phyloP scores from a whole-genome alignment of 2,888 invertebrate genomes.

The Agrotis ipsilon region DNA sequence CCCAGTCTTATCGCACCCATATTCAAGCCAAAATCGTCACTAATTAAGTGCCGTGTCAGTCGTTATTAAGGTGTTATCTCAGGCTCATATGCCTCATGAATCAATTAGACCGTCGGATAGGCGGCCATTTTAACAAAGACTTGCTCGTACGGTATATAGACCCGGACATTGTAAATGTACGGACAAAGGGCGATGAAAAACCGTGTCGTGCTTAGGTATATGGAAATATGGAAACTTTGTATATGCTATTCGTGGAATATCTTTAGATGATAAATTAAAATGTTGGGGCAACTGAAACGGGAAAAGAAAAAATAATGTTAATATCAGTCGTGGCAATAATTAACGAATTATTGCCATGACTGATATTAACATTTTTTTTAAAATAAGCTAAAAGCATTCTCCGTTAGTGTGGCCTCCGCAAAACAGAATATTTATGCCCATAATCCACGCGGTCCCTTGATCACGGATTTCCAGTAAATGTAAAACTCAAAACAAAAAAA shows the following conservation, averaged over 20 bases:
- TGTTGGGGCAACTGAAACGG: too few species aligned
- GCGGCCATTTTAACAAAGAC: conserved; percentile 71
- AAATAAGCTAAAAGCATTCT: too few species aligned
- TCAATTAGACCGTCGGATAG: conserved; percentile 75
- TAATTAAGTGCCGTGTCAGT: conserved; percentile 76
- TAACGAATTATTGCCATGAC: too few species aligned
- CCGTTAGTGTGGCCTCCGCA: too few species aligned
- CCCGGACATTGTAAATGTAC: conserved; percentile 58
- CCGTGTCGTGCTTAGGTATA: conserved; percentile 2
- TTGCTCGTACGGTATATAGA: conserved; percentile 60
- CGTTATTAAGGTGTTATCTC: conserved; percentile 78
- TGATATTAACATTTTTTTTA: too few species aligned
- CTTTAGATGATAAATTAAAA: too few species aligned
- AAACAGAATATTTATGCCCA: too few species aligned
- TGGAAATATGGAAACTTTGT: conserved; percentile 19
- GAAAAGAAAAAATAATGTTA: too few species aligned
- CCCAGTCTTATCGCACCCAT: conserved; percentile 65
- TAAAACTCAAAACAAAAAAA: too few species aligned
- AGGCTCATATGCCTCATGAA: conserved; percentile 77
- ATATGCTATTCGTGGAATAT: conserved; percentile 2
- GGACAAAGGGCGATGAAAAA: conserved; percentile 67
- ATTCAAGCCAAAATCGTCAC: conserved; percentile 69
- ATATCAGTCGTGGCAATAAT: too few species aligned
- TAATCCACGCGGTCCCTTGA: too few species aligned
- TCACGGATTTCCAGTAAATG: too few species aligned